A percentile compares a stretch with the other conserved stretches of the same genome.
phyloP scores from a whole-genome alignment of 2,888 invertebrate genomes.

The Drosophila dives region DNA sequence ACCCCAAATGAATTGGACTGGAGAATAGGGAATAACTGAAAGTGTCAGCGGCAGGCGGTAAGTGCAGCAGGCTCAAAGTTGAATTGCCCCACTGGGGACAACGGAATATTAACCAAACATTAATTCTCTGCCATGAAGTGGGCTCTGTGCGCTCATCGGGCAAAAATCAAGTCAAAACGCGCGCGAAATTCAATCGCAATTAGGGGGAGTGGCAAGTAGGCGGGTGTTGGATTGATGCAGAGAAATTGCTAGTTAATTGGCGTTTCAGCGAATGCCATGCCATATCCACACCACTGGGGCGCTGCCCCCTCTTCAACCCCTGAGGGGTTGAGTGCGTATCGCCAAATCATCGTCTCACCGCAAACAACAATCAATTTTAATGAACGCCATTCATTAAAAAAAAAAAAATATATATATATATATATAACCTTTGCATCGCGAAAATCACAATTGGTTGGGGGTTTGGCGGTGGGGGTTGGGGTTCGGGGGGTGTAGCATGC shows the following conservation, averaged over 20 bases:
- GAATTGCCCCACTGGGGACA: conserved; percentile 11
- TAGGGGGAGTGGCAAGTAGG: not conserved
- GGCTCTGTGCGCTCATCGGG: conserved; percentile 39
- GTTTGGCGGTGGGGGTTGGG: not conserved
- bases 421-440: conserved; percentile 43
- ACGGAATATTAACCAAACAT: conserved; percentile 33
- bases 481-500: not conserved
- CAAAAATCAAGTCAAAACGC: conserved; percentile 38
- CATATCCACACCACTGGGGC: not conserved
- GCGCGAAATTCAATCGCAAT: conserved; percentile 43
- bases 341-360: conserved; percentile 68
- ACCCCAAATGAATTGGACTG: conserved; percentile 17
- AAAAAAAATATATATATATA: conserved; percentile 52
- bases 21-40: conserved; percentile 25
- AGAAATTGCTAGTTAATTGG: conserved; percentile 75
- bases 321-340: too few species aligned
- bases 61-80: conserved; percentile 59
- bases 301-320: not conserved
- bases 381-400: conserved; percentile 76
- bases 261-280: conserved; percentile 70
- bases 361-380: conserved; percentile 81
- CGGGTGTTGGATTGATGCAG: conserved; percentile 6
- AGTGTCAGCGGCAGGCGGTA: conserved; percentile 52
- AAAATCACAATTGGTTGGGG: conserved; percentile 50
- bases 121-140: conserved; percentile 41